Evolutionary conservation across 2,797 vertebrate species (phyloP), one percentile per base, ranked within the genome.

Genomic region (Pseudochirops corinnae): DNA sequence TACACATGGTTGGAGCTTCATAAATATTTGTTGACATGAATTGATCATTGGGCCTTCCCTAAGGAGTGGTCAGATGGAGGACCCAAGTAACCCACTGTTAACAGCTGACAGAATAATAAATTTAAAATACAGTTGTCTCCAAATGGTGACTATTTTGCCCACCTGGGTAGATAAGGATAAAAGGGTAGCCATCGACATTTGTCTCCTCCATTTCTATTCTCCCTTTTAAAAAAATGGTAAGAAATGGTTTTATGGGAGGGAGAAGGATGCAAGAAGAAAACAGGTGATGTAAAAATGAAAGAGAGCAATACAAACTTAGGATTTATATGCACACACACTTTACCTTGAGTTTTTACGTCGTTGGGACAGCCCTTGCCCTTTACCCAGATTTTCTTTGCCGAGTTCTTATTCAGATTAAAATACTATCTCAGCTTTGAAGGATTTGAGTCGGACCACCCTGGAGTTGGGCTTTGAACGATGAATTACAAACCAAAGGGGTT

Each of bases 331-430:
- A n/a, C 33, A 14, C 33, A 33, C 7, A 5, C 13, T n/a, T 4
- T n/a, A 39, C 21, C 24, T 46, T 26, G 52, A 60, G 12, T 4
- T 0, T 0, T 3, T 0, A 33, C 3, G 0, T 0, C 1, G 56
- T 39, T 46, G 39, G 6, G 26, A 7, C 5, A 14, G 10, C 28
- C 31, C 58, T 50, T 6, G 4, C 56, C 56, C 55, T 57, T 39
- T 60, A 13, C 16, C n/a, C 14, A 10, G 0, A 18, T 53, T 52
- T 56, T 16, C 7, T 5, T 90, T n/a, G 0, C 1, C 12, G 0
- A 5, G 52, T 90, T 26, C 28, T 29, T 91, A 9, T 18, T 33
- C 52, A 91, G 39, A 87, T 50, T 87, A 16, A 91, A 55, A 55
- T 55, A 18, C 52, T 28, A 16, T 7, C 90, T 55, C 55, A 55